Conservation (phyloP, 2,888 invertebrate species). For the Noctua janthina region DNA sequence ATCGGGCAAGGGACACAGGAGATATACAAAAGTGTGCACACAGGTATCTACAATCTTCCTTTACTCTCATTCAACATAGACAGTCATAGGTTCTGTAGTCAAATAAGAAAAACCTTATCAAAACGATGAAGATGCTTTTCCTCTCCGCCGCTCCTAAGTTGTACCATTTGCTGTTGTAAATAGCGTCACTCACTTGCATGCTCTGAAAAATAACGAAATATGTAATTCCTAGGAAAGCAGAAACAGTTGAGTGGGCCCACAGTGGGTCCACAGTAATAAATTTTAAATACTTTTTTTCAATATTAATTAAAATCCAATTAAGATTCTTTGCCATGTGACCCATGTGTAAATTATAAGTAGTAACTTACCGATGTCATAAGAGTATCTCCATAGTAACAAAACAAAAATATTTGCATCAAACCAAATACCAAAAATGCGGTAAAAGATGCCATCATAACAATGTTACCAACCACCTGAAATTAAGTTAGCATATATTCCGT, state of each 20-base stretch:
- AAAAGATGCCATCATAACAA: conserved; percentile 45
- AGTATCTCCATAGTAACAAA: conserved; percentile 54
- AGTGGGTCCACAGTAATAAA: too few relatives aligned
- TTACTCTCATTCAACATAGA: neutral
- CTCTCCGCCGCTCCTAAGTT: conserved; percentile 30
- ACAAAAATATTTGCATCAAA: conserved; percentile 56
- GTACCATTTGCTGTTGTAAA: conserved; percentile 54
- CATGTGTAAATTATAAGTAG: neutral
- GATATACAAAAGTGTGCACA: neutral
- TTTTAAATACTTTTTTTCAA: neutral
- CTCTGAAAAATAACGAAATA: conserved; percentile 42
- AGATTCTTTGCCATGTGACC: neutral
- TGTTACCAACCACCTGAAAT: conserved; percentile 46
- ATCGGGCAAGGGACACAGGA: neutral
- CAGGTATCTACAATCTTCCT: neutral
- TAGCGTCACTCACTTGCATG: conserved; percentile 40
- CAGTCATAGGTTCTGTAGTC: neutral
- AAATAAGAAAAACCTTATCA: conserved; percentile 38
- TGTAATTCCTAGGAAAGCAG: neutral
- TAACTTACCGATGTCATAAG: conserved; percentile 53
- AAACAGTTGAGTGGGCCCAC: neutral
- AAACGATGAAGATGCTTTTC: conserved; percentile 39
- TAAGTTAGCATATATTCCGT: neutral
- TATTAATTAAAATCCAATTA: neutral
- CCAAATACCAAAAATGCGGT: conserved; percentile 40